Percentiles rank a stretch among this genome's conserved stretches.
Conservation (phyloP, 2,888 invertebrate genomes). For the Trachelus troglodyta region DNA sequence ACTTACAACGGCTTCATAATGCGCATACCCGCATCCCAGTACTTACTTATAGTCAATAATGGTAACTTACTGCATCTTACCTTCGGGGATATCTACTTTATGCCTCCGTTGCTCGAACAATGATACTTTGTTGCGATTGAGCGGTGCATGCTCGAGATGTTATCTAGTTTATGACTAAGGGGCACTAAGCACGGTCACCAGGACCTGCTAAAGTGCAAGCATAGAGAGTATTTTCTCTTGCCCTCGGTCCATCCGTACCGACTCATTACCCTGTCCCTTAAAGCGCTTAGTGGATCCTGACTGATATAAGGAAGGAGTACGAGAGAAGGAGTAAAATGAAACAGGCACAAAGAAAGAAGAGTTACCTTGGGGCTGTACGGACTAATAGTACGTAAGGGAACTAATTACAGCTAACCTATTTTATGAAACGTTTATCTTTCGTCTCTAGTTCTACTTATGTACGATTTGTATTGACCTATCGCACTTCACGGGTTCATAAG, state of each 20-base stretch:
- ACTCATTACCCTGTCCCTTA: background rate
- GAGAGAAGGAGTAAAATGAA: background rate
- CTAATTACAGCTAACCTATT: background rate
- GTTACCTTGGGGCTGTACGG: background rate
- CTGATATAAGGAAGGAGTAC: background rate
- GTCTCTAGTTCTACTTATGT: background rate
- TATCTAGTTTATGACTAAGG: slow-evolving; percentile 18
- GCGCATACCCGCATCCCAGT: slow-evolving; percentile 30
- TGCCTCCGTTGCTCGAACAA: slow-evolving; percentile 11
- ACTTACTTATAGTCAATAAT: slow-evolving; percentile 37
- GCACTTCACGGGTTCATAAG: background rate
- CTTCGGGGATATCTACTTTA: slow-evolving; percentile 9
- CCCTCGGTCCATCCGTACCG: background rate
- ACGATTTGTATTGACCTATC: background rate
- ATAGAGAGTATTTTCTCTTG: background rate
- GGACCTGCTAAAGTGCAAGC: background rate
- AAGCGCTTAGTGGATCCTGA: background rate
- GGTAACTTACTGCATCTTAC: slow-evolving; percentile 35
- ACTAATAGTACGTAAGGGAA: background rate
- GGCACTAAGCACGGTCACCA: slow-evolving; percentile 5
- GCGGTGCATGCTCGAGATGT: background rate
- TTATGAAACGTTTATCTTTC: background rate
- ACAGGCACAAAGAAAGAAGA: background rate
- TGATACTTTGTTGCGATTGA: slow-evolving; percentile 8
- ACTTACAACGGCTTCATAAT: slow-evolving; percentile 62